These are phyloP conservation scores for Stichodactyla helianthus DNA, from an alignment of 64 coral and sea anemone species.

Conservation along the genomic window DNA sequence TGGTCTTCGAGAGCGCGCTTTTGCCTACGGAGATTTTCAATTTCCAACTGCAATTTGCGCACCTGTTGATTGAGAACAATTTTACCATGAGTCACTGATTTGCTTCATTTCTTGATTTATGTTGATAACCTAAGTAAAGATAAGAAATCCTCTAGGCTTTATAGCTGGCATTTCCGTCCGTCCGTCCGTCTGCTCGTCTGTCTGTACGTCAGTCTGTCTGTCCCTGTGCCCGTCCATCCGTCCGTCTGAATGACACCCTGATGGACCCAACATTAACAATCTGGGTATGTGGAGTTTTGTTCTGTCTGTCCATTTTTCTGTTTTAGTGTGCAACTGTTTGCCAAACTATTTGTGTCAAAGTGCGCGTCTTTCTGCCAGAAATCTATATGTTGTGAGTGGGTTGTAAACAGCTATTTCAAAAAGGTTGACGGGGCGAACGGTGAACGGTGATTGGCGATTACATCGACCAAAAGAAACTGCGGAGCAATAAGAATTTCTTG, in stretches of 20 bases:
- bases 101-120: no score
- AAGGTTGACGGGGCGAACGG: no score
- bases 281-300: neutral
- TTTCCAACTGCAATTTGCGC: slow-evolving; percentile 55
- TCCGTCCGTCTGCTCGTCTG: neutral
- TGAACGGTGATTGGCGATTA: no score
- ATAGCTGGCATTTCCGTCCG: neutral
- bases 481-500: no score
- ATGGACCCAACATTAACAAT: no score
- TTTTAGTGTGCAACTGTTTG: neutral
- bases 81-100: no score
- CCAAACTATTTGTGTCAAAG: neutral
- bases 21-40: slow-evolving; percentile 71
- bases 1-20: slow-evolving; percentile 69
- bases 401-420: no score
- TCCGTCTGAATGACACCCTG: neutral
- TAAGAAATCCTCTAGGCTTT: no score
- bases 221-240: neutral
- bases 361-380: no score
- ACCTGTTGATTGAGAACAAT: slow-evolving; percentile 35
- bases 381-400: no score
- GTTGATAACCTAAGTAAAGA: no score
- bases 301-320: neutral
- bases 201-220: neutral
- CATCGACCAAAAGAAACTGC: no score